Base-by-base conservation (phyloP, 2,797 vertebrate species). In the Falco naumanni region DNA sequence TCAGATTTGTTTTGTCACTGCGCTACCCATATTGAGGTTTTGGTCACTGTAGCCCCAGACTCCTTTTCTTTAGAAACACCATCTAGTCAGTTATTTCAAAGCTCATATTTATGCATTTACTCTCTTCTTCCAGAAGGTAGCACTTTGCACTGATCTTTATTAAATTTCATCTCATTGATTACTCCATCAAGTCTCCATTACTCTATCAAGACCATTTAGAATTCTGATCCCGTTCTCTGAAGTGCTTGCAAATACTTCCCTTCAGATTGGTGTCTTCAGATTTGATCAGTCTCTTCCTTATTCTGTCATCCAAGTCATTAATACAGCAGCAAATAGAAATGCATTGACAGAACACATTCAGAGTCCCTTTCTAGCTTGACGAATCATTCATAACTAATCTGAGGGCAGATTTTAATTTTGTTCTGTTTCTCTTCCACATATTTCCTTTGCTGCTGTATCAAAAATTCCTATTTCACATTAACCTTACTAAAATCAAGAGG, bases 11-110 rank as follows among this genome's bases (percentile, higher is more conserved):
- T 29, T 77, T 74, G 5, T 86, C 47, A 57, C 18, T 78, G 24
- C 43, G 25, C 61, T 71, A 72, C 12, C 3, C 0, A 0, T 22
- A 33, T 1, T 53, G 14, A 63, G 7, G 1, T 84, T 85, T 70
- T 39, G 9, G 15, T 61, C 3, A 1, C 29, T 65, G 22, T 19
- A 91, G 22, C 14, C 15, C 7, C 21, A 64, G 31, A 33, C 18
- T 80, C 33, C 10, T 77, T 90, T 83, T 84, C 69, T 77, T 68
- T 51, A 45, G 37, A 57, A 83, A 51, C 28, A 72, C 9, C 4
- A n/a, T 47, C 53, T 75, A 39, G 14, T 28, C 34, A 64, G 6
- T 68, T 84, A 43, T 64, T 53, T 66, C 21, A 63, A 68, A 79
- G 9, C 22, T 87, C 18, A 8, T 71, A 57, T 57, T 84, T 68